A percentile compares a stretch with the other conserved stretches of the same genome.
Evolutionary conservation across 2,797 vertebrate genomes (phyloP).

Genomic region (Fringilla coelebs): DNA sequence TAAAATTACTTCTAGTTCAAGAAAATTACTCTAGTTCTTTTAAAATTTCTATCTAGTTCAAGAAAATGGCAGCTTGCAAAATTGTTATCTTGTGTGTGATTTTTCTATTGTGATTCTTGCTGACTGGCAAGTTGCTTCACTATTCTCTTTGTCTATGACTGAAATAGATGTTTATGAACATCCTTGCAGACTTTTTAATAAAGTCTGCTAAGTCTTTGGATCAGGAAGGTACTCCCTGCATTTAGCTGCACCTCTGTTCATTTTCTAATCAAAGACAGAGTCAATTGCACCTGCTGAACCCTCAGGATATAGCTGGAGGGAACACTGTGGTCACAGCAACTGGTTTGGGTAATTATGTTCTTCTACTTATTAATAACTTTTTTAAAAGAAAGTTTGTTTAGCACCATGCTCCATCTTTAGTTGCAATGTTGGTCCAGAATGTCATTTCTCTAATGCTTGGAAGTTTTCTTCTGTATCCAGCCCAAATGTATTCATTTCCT

Average conservation of each 20-base stretch:
- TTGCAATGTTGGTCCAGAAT: neutral
- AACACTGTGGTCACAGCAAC: neutral
- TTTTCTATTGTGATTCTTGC: rapidly evolving
- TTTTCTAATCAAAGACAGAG: neutral
- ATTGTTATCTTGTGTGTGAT: neutral
- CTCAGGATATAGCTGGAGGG: neutral
- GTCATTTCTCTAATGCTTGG: neutral
- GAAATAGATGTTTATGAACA: neutral
- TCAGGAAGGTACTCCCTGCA: neutral
- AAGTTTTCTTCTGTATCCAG: neutral
- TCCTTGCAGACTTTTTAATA: neutral
- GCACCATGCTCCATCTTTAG: neutral
- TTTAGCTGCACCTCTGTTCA: neutral
- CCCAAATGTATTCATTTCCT: neutral
- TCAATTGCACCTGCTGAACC: neutral
- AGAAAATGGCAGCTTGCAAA: neutral
- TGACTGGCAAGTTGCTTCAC: neutral
- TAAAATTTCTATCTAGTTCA: neutral
- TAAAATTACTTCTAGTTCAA: neutral
- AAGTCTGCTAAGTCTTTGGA: neutral
- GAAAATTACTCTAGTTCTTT: neutral
- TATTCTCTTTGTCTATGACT: neutral
- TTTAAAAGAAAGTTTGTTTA: neutral
- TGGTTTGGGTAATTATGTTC: neutral
- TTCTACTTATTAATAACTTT: neutral